These are phyloP conservation scores for Liasis olivaceus DNA, from an alignment of 2,797 vertebrate genomes.

Conservation along the genomic window DNA sequence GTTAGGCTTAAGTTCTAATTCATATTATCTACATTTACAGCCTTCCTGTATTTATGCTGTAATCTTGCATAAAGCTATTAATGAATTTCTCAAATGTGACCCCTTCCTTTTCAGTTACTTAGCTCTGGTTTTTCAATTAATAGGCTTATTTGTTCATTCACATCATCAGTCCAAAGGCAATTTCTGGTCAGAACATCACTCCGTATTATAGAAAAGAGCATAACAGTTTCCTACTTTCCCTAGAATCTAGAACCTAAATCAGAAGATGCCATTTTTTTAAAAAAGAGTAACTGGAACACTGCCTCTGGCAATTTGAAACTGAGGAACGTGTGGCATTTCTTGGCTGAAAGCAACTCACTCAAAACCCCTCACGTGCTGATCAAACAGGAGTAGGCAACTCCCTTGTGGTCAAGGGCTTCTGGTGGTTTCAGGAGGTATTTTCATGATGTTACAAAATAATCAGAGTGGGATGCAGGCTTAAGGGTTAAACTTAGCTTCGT, in stretches of 20 bases:
- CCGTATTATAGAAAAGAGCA: background rate
- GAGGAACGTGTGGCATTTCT: background rate
- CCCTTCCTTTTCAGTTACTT: background rate
- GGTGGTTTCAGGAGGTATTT: background rate
- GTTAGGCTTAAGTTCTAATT: background rate
- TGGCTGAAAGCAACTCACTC: background rate
- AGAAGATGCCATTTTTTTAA: background rate
- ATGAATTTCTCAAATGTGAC: background rate
- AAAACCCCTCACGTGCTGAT: background rate
- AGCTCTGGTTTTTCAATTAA: background rate
- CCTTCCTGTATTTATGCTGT: background rate
- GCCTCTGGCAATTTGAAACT: background rate
- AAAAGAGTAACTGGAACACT: background rate
- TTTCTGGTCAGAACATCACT: background rate
- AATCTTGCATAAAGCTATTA: background rate
- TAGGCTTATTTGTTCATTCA: background rate
- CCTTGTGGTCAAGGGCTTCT: background rate
- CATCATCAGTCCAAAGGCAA: background rate
- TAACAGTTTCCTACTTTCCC: background rate
- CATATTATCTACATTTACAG: background rate
- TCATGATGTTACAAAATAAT: background rate
- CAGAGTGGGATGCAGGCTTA: background rate
- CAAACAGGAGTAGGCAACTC: background rate
- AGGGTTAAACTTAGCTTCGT: background rate
- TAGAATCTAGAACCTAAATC: background rate